Conservation (phyloP, 2,797 vertebrate species). For the Capromys pilorides region DNA sequence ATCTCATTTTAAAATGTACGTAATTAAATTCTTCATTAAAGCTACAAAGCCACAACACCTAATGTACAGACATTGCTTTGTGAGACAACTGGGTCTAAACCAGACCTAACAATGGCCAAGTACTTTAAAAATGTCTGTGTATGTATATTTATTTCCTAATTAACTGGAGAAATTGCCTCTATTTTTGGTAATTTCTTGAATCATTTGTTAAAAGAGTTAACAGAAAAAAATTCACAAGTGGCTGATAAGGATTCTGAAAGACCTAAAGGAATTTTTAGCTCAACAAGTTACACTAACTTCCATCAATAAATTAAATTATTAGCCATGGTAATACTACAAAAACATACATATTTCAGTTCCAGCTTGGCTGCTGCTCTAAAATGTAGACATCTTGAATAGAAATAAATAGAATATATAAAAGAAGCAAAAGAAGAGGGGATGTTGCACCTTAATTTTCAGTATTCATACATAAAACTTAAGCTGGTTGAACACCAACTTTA, state of each 20-base stretch:
- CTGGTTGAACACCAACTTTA: background rate
- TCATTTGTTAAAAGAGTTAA: conserved; percentile 38
- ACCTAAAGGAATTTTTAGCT: conserved; percentile 36
- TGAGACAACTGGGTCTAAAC: background rate
- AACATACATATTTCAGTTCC: conserved; percentile 52
- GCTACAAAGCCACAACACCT: conserved; percentile 2
- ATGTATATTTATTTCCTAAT: background rate
- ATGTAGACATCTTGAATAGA: conserved; percentile 32
- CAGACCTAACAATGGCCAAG: background rate
- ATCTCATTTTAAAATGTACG: conserved; percentile 26
- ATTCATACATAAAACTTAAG: conserved; percentile 36
- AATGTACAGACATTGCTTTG: background rate
- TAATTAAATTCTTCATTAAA: background rate
- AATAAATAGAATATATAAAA: background rate
- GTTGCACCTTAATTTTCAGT: conserved; percentile 21
- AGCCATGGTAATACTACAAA: conserved; percentile 4
- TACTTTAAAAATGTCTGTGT: background rate
- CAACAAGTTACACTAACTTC: conserved; percentile 18
- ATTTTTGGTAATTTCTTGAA: conserved; percentile 55
- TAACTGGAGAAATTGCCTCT: background rate
- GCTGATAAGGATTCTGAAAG: conserved; percentile 32
- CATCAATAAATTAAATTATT: conserved; percentile 55
- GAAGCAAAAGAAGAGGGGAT: background rate
- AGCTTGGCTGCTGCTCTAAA: conserved; percentile 2
- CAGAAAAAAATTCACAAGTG: conserved; percentile 49